A percentile compares a stretch with the other conserved stretches of the same genome.
Conservation (phyloP, 2,113 vertebrate genomes). For the Fukomys damarensis region DNA sequence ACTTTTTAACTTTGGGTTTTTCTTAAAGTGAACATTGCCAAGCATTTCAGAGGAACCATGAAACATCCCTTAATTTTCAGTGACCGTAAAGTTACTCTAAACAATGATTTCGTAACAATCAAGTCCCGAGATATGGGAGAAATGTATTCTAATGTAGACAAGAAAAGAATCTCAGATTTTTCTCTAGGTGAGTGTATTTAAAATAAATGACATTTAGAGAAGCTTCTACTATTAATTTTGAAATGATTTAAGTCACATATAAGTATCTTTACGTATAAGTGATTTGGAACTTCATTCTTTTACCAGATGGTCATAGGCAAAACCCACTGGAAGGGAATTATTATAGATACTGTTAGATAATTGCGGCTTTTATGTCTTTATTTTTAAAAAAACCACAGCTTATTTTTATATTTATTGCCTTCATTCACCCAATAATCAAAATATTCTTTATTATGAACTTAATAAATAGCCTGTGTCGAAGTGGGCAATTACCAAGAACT, state of each 20-base stretch:
- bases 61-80: slow-evolving; percentile 11
- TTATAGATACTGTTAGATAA: neutral
- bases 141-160: neutral
- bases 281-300: neutral
- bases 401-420: neutral
- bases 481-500: neutral
- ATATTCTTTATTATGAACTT: neutral
- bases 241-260: slow-evolving; percentile 12
- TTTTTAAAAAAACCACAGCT: neutral
- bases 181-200: neutral
- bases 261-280: neutral
- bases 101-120: neutral
- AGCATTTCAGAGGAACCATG: slow-evolving; percentile 41
- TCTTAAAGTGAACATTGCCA: slow-evolving; percentile 25
- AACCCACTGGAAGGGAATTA: neutral
- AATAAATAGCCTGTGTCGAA: neutral
- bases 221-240: neutral
- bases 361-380: neutral
- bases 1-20: slow-evolving; percentile 53
- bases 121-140: neutral
- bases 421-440: neutral
- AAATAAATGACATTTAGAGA: slow-evolving; percentile 1
- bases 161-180: neutral
- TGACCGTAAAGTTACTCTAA: neutral
- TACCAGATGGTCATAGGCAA: neutral